Evolutionary conservation across 2,113 vertebrate species (phyloP).

Genomic region (Erinaceus europaeus): DNA sequence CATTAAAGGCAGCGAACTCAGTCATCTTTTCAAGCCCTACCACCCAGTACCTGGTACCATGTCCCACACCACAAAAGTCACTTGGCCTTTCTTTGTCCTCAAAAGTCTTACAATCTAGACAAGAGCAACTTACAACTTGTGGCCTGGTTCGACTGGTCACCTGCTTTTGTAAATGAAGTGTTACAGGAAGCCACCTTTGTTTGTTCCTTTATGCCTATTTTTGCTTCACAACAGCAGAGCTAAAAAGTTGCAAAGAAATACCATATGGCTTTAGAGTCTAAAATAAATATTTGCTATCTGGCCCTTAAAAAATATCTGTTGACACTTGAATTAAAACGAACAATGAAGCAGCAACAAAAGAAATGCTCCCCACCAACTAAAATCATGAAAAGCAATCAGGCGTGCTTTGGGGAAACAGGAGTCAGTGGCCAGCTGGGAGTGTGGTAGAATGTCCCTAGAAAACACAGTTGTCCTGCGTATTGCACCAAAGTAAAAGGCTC

Average conservation of each 20-base stretch:
- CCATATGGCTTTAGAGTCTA: not conserved
- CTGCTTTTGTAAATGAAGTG: not conserved
- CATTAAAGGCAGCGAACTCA: not conserved
- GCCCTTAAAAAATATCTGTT: not conserved
- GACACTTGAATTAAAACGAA: not conserved
- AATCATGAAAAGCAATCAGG: not conserved
- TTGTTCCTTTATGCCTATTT: not conserved
- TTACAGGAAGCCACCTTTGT: not conserved
- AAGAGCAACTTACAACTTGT: not conserved
- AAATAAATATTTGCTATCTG: not conserved
- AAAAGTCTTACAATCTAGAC: not conserved
- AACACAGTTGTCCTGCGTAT: not conserved
- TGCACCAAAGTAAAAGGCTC: no score
- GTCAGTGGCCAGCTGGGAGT: not conserved
- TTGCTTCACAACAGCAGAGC: not conserved
- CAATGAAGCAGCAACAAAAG: not conserved
- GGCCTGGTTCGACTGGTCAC: not conserved
- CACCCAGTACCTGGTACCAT: not conserved
- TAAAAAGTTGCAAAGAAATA: not conserved
- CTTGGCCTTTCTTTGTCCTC: not conserved
- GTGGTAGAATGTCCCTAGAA: not conserved
- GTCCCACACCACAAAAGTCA: no score
- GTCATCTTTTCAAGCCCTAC: not conserved
- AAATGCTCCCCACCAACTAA: not conserved
- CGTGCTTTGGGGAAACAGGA: not conserved